Base-by-base conservation (phyloP, 2,888 invertebrate species). In the Barypeithes pellucidus region DNA sequence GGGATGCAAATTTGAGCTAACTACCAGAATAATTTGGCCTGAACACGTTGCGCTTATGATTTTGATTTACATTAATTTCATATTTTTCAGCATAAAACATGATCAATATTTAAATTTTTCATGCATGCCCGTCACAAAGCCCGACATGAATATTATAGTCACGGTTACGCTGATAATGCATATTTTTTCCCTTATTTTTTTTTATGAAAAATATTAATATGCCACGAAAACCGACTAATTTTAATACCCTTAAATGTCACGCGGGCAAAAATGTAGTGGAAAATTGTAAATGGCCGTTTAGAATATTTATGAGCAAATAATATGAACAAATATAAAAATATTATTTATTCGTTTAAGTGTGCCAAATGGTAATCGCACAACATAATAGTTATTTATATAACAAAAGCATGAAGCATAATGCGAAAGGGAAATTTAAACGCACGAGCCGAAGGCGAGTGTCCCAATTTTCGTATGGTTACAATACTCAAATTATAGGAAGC, bases 51-150 rank as follows among this genome's bases (percentile, higher is more conserved):
- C 86, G 85, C 85, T 85, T 84, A 82, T 85, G 85, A 86, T 86
- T 86, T 84, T 84, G 85, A 86, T 86, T 86, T 85, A 85, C 86
- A 86, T 86, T 86, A 86, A 86, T 85, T 85, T 84, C 85, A 84
- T 85, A 85, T 86, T 86, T 85, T 86, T 86, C 85, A 85, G 80
- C 80, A 82, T 83, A 82, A 83, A 81, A 80, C 81, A 76, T 80
- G 81, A 82, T 83, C 83, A 80, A 83, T 83, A 83, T 83, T 82
- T 81, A 82, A 82, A 83, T 82, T 82, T 82, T 81, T 80, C 78
- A 79, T 81, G 79, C 80, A 73, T 71, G 72, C 67, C 67, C 70
- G 45, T 72, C 73, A 72, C 33, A 66, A 61, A 57, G 67, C 41
- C 60, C 65, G 57, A 74, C 74, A 74, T 74, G 74, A 74, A 74